Evolutionary conservation across 2,888 invertebrate genomes (phyloP), one percentile per base, ranked within the genome.

Genomic region (Leptopilina drosophilae): DNA sequence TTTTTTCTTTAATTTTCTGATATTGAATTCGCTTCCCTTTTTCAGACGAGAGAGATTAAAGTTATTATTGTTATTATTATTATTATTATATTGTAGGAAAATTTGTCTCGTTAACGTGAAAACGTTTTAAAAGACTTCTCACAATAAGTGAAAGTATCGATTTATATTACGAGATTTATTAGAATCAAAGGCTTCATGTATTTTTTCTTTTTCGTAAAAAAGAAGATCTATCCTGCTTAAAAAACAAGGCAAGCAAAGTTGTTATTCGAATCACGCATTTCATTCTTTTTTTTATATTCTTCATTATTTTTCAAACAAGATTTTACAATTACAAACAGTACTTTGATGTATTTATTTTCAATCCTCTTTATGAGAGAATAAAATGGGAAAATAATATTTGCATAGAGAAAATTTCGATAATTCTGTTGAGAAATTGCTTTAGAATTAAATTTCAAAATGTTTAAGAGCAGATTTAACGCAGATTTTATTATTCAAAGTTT

Each of bases 41-140:
- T 49, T 11, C 9, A 49, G 11, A 49, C 49, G 49, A 49, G 49
- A 49, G 46, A 49, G 49, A 42, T 42, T 49, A 49, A 49, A 49
- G 49, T 49, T 49, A 49, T 49, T 49, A 49, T 49, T 49, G 12
- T 49, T 9, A 49, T 49, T 49, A 49, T 49, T 49, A 9, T 49
- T 49, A 49, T 49, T 49, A 49, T 9, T 49, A 9, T 9, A 49
- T 49, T 49, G 49, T 20, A 20, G n/a, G 20, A 62, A 62, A 33
- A 62, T 62, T 62, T 62, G 20, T 62, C 62, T 62, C 62, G 62
- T 62, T 62, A 62, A 62, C 20, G 15, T 62, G 62, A 9, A 49
- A 62, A 9, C 15, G 0, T n/a, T 62, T 20, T 62, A 9, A 62
- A 62, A 8, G 59, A 59, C 0, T 20, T 20, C 20, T 62, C n/a